These are phyloP conservation scores for Naso thynnoides DNA, from an alignment of 2,797 vertebrate genomes.

Conservation along the genomic window DNA sequence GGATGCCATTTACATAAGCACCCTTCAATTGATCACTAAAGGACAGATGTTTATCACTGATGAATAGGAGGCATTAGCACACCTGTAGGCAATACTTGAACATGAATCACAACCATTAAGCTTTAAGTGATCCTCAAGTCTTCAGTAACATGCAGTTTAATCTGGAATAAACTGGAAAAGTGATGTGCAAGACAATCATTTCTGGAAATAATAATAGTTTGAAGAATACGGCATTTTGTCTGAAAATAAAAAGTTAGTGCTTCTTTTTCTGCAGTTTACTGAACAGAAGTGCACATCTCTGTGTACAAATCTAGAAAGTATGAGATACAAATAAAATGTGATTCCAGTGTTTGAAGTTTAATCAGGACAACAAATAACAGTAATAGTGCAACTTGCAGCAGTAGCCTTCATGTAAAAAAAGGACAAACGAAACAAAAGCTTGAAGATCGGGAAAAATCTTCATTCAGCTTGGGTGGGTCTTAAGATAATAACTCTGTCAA, in stretches of 20 bases:
- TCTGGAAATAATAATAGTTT: not conserved
- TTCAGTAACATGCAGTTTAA: not conserved
- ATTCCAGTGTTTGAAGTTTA: slow-evolving; percentile 76
- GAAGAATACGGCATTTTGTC: not conserved
- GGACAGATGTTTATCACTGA: not conserved
- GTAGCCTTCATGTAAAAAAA: slow-evolving; percentile 46
- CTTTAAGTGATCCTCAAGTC: not conserved
- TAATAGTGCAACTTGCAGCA: slow-evolving; percentile 69
- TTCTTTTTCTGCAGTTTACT: not conserved
- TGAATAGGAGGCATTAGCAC: not conserved
- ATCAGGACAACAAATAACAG: slow-evolving; percentile 63
- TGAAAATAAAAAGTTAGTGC: not conserved
- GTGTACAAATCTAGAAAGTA: not conserved
- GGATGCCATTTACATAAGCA: not conserved
- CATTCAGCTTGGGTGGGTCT: not conserved
- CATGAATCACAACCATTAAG: not conserved
- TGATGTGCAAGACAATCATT: not conserved
- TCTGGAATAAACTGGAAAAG: not conserved
- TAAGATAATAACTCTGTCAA: not conserved
- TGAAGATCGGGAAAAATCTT: slow-evolving; percentile 23
- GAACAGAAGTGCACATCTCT: not conserved
- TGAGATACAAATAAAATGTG: slow-evolving; percentile 5
- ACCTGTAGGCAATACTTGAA: no score
- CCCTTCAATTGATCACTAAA: not conserved
- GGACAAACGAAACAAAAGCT: slow-evolving; percentile 36